Conservation (phyloP, 2,113 vertebrate species). For the Silurus asotus region DNA sequence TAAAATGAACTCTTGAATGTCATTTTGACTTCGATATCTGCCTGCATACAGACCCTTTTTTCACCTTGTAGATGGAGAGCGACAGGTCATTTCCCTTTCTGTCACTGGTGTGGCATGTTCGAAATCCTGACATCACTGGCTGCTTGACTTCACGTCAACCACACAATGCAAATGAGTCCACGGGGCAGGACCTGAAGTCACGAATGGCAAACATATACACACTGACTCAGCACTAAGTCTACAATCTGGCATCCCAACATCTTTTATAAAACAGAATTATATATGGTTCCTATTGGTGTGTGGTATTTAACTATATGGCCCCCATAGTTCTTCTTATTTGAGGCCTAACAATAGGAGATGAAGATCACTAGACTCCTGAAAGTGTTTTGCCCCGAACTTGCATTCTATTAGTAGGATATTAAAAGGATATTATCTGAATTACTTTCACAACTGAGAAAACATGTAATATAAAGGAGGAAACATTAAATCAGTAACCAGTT, state of each 20-base stretch:
- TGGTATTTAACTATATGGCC: background rate
- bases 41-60: conserved; percentile 60
- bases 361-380: background rate
- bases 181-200: conserved; percentile 18
- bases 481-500: background rate
- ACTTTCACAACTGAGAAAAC: background rate
- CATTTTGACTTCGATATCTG: conserved; percentile 65
- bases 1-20: conserved; percentile 63
- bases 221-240: conserved; percentile 30
- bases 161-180: conserved; percentile 34
- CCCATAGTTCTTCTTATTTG: background rate
- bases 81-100: conserved; percentile 66
- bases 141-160: conserved; percentile 31
- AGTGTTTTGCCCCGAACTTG: background rate
- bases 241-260: conserved; percentile 19
- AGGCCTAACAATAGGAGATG: background rate
- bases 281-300: background rate
- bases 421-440: background rate
- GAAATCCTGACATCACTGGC: conserved; percentile 40
- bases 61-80: conserved; percentile 38
- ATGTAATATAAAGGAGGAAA: background rate
- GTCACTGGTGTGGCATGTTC: conserved; percentile 50
- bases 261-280: background rate
- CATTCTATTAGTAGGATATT: background rate
- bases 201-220: background rate